phyloP scores from a whole-genome alignment of 2,888 invertebrate genomes.

The Melolontha melolontha region DNA sequence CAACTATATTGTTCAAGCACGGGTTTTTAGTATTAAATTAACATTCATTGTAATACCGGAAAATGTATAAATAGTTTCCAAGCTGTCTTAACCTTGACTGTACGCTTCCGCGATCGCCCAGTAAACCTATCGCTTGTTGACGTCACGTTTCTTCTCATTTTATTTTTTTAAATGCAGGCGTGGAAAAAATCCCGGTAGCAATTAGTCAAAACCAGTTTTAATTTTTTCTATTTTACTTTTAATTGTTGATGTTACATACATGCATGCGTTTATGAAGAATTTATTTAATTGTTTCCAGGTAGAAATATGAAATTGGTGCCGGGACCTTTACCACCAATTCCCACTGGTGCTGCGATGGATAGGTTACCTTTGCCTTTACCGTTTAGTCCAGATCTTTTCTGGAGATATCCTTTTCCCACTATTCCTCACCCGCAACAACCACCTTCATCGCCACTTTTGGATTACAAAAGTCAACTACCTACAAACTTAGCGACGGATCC shows the following conservation, averaged over 20 bases:
- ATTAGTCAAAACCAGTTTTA: conserved; percentile 32
- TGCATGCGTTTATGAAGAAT: too few relatives aligned
- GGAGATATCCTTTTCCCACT: conserved; percentile 88
- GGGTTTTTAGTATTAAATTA: conserved; percentile 33
- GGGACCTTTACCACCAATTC: conserved; percentile 64
- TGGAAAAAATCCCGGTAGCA: conserved; percentile 41
- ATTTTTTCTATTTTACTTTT: conserved; percentile 27
- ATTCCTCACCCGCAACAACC: conserved; percentile 72
- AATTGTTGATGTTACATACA: not conserved
- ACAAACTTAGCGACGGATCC: conserved; percentile 88
- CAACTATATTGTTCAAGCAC: conserved; percentile 21
- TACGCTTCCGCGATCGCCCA: conserved; percentile 52
- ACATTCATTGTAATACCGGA: conserved; percentile 49
- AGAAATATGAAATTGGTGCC: conserved; percentile 69
- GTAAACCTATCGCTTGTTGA: conserved; percentile 32
- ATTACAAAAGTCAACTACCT: conserved; percentile 89
- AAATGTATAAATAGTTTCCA: conserved; percentile 49
- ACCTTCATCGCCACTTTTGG: conserved; percentile 79
- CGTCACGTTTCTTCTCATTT: conserved; percentile 20
- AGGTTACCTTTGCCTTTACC: conserved; percentile 81
- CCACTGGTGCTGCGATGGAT: conserved; percentile 72
- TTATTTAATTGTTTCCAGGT: conserved; percentile 42
- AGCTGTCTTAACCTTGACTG: conserved; percentile 50
- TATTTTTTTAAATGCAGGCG: conserved; percentile 15
- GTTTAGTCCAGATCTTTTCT: conserved; percentile 86